Conservation (phyloP, 2,113 vertebrate genomes). For the Protomyctophum bolini region DNA sequence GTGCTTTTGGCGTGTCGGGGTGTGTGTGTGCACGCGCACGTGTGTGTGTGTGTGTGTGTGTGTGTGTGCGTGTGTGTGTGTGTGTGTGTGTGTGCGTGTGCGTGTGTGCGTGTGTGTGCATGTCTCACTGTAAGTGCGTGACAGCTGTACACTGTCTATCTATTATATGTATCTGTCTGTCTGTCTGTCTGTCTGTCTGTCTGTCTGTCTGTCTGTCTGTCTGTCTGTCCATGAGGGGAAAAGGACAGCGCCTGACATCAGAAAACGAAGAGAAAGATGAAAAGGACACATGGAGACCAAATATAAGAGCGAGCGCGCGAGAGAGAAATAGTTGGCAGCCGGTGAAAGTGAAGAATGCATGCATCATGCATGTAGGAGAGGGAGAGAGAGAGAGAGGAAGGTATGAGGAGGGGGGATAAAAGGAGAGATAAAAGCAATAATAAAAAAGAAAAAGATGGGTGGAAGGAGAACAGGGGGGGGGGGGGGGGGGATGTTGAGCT, state of each 20-base stretch:
- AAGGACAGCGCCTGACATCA: too few relatives aligned
- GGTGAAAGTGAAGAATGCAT: slow-evolving; percentile 24
- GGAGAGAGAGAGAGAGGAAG: slow-evolving; percentile 6
- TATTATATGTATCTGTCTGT: background rate
- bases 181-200: background rate
- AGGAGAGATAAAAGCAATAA: slow-evolving; percentile 55
- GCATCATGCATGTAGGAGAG: slow-evolving; percentile 24
- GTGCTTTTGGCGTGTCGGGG: slow-evolving; percentile 28
- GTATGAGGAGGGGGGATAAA: slow-evolving; percentile 34
- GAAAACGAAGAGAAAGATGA: background rate
- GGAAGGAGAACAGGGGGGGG: slow-evolving; percentile 73
- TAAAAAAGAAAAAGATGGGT: slow-evolving; percentile 59
- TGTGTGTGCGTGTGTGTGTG: slow-evolving; percentile 8
- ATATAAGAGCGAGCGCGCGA: background rate
- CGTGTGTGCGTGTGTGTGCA: slow-evolving; percentile 18
- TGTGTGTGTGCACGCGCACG: slow-evolving; percentile 19
- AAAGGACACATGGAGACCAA: slow-evolving; percentile 5
- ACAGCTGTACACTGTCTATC: slow-evolving; percentile 60
- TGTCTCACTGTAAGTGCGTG: slow-evolving; percentile 45
- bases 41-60: background rate
- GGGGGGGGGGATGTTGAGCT: slow-evolving; percentile 79
- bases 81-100: slow-evolving; percentile 13
- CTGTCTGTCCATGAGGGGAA: too few relatives aligned
- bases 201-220: too few relatives aligned
- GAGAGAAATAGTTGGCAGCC: slow-evolving; percentile 22